phyloP scores from a whole-genome alignment of 2,113 vertebrate species.

The Cathartes aura region DNA sequence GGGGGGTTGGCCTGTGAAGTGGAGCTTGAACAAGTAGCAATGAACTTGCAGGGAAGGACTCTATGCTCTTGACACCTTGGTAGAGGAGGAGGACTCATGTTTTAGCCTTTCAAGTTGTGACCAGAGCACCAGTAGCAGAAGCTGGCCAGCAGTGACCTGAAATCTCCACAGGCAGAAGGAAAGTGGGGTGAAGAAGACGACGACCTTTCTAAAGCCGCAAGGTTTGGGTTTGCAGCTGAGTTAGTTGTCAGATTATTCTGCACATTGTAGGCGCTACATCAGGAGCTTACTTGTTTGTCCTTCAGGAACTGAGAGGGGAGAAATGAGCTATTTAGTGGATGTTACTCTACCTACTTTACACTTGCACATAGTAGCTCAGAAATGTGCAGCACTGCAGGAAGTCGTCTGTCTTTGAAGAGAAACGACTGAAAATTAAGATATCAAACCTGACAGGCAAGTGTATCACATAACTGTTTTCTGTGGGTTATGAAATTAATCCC shows the following conservation, averaged over 20 bases:
- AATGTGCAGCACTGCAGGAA: background rate
- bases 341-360: background rate
- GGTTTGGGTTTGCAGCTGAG: background rate
- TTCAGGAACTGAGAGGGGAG: background rate
- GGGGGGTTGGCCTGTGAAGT: background rate
- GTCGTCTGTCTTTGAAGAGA: background rate
- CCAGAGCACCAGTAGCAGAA: background rate
- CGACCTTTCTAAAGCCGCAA: background rate
- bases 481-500: background rate
- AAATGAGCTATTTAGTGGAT: background rate
- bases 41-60: background rate
- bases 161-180: background rate
- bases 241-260: background rate
- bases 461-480: background rate
- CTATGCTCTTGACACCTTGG: rapidly evolving
- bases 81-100: background rate
- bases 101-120: background rate
- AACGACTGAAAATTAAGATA: background rate
- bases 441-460: background rate
- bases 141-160: background rate
- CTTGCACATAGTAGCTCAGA: background rate
- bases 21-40: background rate
- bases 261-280: rapidly evolving
- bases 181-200: background rate
- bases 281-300: background rate